Base-by-base conservation (phyloP, 2,888 invertebrate genomes). In the Diplolepis rosae region DNA sequence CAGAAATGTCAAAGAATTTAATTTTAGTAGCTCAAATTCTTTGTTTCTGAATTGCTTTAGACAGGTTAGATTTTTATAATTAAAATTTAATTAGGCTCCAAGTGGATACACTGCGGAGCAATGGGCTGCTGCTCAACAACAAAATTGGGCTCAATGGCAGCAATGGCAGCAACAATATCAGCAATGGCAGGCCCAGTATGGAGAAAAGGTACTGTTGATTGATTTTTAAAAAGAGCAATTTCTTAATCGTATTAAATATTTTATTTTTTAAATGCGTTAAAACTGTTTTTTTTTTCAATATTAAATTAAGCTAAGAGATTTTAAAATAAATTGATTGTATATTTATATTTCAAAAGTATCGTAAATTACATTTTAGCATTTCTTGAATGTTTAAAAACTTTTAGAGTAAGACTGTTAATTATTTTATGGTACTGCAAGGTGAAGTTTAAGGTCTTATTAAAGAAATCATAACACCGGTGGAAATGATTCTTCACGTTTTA, bases 161-260 rank as follows among this genome's bases (percentile, higher is more conserved):
- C 94, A 94, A 79, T 94, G 94, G 94, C 94, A 94, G 81, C 93
- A 93, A 78, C 94, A 94, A 82, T 94, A 94, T 89, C 92, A 93
- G 65, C 93, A 93, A 81, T 94, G 94, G 94, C 94, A 94, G 84
- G 92, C 91, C 73, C 94, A 94, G 82, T 94, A 94, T 86, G 94
- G 94, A 56, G 93, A 93, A 70, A 93, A 94, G 92, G 94, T 94
- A 89, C 74, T 74, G 30, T 50, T 48, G 24, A 13, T 30, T 50
- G 4, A 24, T 65, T 66, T 30, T 56, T 4, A 27, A n/a, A 28
- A 28, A 15, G n/a, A 66, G 5, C 7, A n/a, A 39, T 18, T 13
- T 11, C n/a, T 9, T 4, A 50, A 30, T 11, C 51, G 5, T 9
- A 22, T 15, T 5, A 56, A 30, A n/a, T n/a, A n/a, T n/a, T n/a